These are phyloP conservation scores for Apotomis capreana DNA, from an alignment of 2,888 invertebrate species.

Conservation along the genomic window DNA sequence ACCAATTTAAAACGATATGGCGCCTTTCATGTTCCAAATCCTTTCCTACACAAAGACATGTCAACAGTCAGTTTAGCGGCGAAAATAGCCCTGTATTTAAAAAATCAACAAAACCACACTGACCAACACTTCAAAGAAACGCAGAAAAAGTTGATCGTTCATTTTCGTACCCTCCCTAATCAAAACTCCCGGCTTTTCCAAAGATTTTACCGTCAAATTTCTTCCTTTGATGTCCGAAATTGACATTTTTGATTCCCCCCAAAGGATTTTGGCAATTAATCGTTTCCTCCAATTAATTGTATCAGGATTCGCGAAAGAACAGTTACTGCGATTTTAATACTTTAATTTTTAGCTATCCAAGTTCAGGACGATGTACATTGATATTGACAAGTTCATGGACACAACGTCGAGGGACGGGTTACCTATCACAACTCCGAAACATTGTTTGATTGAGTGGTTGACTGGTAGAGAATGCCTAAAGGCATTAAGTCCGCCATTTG, in stretches of 20 bases:
- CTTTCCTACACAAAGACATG: too few relatives aligned
- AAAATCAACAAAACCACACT: neutral
- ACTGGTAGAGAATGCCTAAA: too few relatives aligned
- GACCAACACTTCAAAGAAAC: conserved; percentile 3
- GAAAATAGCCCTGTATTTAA: neutral
- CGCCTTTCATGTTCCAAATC: too few relatives aligned
- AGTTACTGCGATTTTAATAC: conserved; percentile 12
- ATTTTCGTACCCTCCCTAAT: conserved; percentile 10
- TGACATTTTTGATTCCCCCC: conserved; percentile 20
- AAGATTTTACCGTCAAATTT: neutral
- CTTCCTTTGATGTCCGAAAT: conserved; percentile 22
- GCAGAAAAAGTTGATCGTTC: neutral
- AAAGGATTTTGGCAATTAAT: conserved; percentile 28
- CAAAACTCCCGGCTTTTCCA: conserved; percentile 6
- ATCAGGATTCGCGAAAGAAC: conserved; percentile 7
- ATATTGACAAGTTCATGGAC: neutral
- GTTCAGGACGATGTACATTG: neutral
- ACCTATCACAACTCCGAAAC: too few relatives aligned
- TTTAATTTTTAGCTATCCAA: conserved; percentile 6
- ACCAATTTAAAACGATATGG: too few relatives aligned
- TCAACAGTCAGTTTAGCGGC: too few relatives aligned
- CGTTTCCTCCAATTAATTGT: neutral
- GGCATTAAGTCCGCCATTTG: too few relatives aligned
- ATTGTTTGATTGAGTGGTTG: too few relatives aligned
- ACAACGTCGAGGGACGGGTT: neutral